Evolutionary conservation across 1,140 invertebrate species (phyloP), one percentile per base, ranked within the genome.

Genomic region (Phocides pigmalion): DNA sequence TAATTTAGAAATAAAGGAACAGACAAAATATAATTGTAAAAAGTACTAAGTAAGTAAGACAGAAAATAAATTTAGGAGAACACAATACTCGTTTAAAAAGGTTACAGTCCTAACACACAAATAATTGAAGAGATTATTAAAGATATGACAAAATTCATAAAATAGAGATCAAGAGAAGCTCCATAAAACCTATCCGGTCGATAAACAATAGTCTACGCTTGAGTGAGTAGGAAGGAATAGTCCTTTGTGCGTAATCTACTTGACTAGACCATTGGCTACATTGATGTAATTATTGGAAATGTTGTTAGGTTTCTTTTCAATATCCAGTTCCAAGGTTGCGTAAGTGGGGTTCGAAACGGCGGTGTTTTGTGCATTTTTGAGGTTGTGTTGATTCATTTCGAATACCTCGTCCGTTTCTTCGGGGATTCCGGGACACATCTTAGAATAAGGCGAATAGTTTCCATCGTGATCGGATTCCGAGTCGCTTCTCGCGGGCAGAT

Each of bases 321-420:
- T 42, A 56, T 84, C 82, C 22, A 76, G 65, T 17, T 79, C 76
- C 47, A 85, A 74, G 4, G 79, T 74, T 42, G 87, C 87, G 46
- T 90, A 90, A 15, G 82, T 86, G 5, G 82, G 87, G 53, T 93
- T 92, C 11, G 87, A 90, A 22, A 92, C 87, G 15, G 92, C 84
- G 62, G 90, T 92, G 65, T 90, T 93, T 67, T 93, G 93, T 44
- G 92, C 91, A 83, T 95, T 94, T 72, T 94, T 94, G 3, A 93
- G 89, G 65, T 95, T 95, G 80, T 94, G 93, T 62, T 94, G 44
- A 83, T 81, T 86, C 77, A 54, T 87, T 85, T 64, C 93, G 89
- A 71, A 94, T 79, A 88, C 89, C 74, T 90, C 81, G 64, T 91
- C 81, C 11, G 78, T 62, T 70, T 87, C 84, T 68, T 87, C 76